Evolutionary conservation across 2,113 vertebrate species (phyloP).

Genomic region (Dicentrarchus labrax): DNA sequence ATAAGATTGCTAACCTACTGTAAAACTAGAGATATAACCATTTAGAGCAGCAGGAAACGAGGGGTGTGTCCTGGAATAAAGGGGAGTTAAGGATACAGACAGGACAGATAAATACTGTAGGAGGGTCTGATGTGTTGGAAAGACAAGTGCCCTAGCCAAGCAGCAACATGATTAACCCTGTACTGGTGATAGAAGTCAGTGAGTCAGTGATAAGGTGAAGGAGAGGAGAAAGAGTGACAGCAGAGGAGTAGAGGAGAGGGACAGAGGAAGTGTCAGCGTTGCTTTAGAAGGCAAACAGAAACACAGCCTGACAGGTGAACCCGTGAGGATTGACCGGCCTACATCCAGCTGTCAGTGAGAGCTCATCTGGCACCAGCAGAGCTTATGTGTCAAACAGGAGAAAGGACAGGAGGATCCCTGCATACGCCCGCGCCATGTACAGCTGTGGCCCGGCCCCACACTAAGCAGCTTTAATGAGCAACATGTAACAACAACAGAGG

Average conservation of each 20-base stretch:
- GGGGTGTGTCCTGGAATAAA: background rate
- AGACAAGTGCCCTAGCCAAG: slow-evolving; percentile 25
- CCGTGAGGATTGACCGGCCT: slow-evolving; percentile 83
- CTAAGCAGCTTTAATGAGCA: slow-evolving; percentile 80
- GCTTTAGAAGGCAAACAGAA: slow-evolving; percentile 78
- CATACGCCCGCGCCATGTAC: slow-evolving; percentile 59
- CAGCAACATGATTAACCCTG: slow-evolving; percentile 64
- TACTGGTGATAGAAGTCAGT: slow-evolving; percentile 53
- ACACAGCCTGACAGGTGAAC: slow-evolving; percentile 85
- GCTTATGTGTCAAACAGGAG: slow-evolving; percentile 79
- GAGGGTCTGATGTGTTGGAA: slow-evolving; percentile 16
- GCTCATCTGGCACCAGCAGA: slow-evolving; percentile 81
- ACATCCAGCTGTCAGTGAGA: slow-evolving; percentile 83
- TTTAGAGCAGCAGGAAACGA: background rate
- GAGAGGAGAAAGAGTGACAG: slow-evolving; percentile 74
- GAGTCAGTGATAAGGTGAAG: slow-evolving; percentile 62
- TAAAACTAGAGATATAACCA: background rate
- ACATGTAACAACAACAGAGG: slow-evolving; percentile 70
- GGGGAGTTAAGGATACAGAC: background rate
- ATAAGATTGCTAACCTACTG: background rate
- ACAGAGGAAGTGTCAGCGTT: slow-evolving; percentile 77
- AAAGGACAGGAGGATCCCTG: slow-evolving; percentile 65
- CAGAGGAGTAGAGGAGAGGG: slow-evolving; percentile 59
- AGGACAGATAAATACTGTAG: background rate
- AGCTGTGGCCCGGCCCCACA: slow-evolving; percentile 70